A percentile compares a stretch with the other conserved stretches of the same genome.
These are phyloP conservation scores for Notospermus geniculatus DNA, from an alignment of 1,140 invertebrate species.

Conservation along the genomic window DNA sequence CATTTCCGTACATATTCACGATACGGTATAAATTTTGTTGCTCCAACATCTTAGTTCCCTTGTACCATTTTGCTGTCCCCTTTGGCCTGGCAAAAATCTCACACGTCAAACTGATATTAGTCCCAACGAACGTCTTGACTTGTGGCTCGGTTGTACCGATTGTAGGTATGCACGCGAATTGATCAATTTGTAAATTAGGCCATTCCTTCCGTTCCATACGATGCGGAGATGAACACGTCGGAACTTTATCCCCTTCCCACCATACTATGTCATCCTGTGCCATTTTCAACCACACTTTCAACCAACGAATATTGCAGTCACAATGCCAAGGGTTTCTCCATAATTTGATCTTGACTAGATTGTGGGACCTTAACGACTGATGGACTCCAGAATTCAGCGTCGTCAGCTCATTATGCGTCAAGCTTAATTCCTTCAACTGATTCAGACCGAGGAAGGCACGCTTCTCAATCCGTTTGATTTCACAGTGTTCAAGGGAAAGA, in stretches of 20 bases:
- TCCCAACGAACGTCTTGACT: neutral
- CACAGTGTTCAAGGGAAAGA: slow-evolving; percentile 40
- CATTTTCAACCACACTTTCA: slow-evolving; percentile 34
- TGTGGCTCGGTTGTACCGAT: neutral
- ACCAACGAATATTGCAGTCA: slow-evolving; percentile 43
- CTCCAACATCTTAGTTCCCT: neutral
- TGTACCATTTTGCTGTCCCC: slow-evolving; percentile 3
- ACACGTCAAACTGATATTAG: neutral
- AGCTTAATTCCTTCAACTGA: slow-evolving; percentile 30
- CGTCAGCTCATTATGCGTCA: slow-evolving; percentile 40
- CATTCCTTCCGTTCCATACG: neutral
- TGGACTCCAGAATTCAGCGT: slow-evolving; percentile 22
- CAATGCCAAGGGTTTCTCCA: slow-evolving; percentile 47
- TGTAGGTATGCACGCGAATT: neutral
- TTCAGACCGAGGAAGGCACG: slow-evolving; percentile 34
- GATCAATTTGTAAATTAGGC: slow-evolving; percentile 3
- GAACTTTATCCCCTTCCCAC: slow-evolving; percentile 23
- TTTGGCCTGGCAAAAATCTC: slow-evolving; percentile 1
- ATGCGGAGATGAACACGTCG: slow-evolving; percentile 29
- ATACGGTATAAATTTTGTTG: slow-evolving; percentile 1
- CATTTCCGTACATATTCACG: neutral
- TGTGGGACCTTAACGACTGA: slow-evolving; percentile 24
- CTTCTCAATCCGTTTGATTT: slow-evolving; percentile 27
- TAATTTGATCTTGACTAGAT: slow-evolving; percentile 28
- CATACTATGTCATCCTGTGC: slow-evolving; percentile 24